Conservation (phyloP, 1,140 invertebrate genomes). For the Rhagoletis pomonella region DNA sequence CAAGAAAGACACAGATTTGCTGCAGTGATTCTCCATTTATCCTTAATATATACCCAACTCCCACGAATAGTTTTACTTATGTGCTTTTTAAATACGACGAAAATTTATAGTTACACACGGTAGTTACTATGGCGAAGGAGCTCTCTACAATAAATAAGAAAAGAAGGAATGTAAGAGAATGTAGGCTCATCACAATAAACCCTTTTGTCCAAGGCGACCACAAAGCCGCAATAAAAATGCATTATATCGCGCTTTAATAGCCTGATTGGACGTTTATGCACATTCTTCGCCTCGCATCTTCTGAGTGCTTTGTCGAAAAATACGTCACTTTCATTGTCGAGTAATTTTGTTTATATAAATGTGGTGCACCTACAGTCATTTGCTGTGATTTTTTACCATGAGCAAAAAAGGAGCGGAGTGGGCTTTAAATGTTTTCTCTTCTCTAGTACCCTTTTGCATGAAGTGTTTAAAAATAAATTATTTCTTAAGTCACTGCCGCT, state of each 20-base stretch:
- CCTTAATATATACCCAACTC: background rate
- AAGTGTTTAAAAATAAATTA: background rate
- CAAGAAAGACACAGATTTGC: background rate
- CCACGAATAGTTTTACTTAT: background rate
- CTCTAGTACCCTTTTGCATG: too few relatives aligned
- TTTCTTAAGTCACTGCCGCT: background rate
- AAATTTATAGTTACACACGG: constrained; percentile 26
- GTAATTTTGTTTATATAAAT: background rate
- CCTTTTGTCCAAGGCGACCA: too few relatives aligned
- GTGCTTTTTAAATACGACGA: constrained; percentile 6
- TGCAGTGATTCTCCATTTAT: background rate
- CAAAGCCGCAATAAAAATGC: constrained; percentile 10
- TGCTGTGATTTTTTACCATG: too few relatives aligned
- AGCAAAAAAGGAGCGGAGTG: too few relatives aligned
- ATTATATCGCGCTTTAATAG: constrained; percentile 8
- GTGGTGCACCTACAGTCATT: background rate
- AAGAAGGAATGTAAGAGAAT: background rate
- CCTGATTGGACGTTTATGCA: background rate
- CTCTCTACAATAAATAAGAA: background rate
- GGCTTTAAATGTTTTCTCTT: too few relatives aligned
- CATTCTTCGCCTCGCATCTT: background rate
- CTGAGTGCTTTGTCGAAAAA: background rate
- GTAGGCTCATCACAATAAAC: background rate
- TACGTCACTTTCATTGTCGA: background rate
- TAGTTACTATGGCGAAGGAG: background rate